Evolutionary conservation across 2,797 vertebrate species (phyloP), one percentile per base, ranked within the genome.

Genomic region (Chrysocyon brachyurus): DNA sequence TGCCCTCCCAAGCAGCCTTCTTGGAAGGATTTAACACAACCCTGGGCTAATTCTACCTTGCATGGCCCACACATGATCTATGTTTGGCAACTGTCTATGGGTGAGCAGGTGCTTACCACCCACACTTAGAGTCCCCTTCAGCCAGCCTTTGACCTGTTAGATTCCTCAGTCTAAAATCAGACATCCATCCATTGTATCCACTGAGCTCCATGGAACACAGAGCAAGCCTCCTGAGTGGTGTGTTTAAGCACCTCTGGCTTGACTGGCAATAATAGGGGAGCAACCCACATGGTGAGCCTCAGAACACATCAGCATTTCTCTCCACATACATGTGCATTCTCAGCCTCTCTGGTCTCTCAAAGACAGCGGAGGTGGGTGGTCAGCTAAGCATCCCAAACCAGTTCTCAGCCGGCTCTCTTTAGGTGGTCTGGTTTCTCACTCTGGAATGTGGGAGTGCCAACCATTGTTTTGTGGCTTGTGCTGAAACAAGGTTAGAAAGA

Each of bases 401-500:
- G 6, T 19, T 68, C 70, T 66, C 77, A 54, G 63, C 57, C 68
- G 54, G 59, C 79, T 68, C 28, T 75, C 49, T 91, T 70, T 52
- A 59, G 61, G 81, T 85, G 24, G 82, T 73, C 84, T 96, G 17
- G 3, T 86, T 89, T 96, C 91, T 94, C 28, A 2, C 31, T 84
- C 22, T 52, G 72, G 54, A 86, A 63, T 17, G 24, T 72, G 14
- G 26, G 40, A 24, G 36, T 75, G 15, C 61, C 68, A 49, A 28
- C 22, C 31, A 31, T 15, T 96, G 28, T 63, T 64, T 33, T 90
- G 12, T 92, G n/a, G 26, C 56, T 4, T 95, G 26, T 61, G 19
- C 85, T 82, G 24, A 96, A 95, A 85, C 15, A 61, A 26, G 89
- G 40, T 91, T 79, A 92, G 64, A 91, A 83, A 91, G 87, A 72